These are phyloP conservation scores for Siphlonurus alternatus DNA, from an alignment of 2,888 invertebrate genomes.

Conservation along the genomic window DNA sequence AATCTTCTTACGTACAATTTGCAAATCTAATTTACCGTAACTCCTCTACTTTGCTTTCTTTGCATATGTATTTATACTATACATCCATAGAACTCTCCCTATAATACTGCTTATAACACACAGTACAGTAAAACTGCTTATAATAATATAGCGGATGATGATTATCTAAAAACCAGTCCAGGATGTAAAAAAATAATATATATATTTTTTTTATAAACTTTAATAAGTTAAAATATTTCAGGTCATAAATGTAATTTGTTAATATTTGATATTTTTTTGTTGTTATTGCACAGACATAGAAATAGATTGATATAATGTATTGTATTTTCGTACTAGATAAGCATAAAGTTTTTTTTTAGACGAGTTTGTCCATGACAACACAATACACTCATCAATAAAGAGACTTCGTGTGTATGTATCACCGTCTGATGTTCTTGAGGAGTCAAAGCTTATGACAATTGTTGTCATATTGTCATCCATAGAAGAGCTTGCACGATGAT, in stretches of 20 bases:
- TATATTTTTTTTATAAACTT: neutral
- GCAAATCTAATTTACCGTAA: neutral
- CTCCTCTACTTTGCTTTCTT: neutral
- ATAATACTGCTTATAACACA: neutral
- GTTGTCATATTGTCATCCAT: no score
- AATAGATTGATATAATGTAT: no score
- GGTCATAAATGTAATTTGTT: neutral
- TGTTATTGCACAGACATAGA: no score
- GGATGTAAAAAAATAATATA: neutral
- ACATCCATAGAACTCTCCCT: neutral
- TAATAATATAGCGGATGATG: neutral
- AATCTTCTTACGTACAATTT: neutral
- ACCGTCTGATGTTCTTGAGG: no score
- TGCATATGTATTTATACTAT: neutral
- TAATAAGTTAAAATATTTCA: neutral
- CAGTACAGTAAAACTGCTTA: neutral
- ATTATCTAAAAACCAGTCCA: neutral
- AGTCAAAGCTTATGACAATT: no score
- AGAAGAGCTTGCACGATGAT: no score
- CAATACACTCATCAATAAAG: no score
- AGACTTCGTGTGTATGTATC: no score
- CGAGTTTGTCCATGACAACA: no score
- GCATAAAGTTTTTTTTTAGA: no score
- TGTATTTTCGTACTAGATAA: no score
- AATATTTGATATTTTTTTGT: no score